Conservation (phyloP, 2,113 vertebrate genomes). For the Raphicerus campestris region DNA sequence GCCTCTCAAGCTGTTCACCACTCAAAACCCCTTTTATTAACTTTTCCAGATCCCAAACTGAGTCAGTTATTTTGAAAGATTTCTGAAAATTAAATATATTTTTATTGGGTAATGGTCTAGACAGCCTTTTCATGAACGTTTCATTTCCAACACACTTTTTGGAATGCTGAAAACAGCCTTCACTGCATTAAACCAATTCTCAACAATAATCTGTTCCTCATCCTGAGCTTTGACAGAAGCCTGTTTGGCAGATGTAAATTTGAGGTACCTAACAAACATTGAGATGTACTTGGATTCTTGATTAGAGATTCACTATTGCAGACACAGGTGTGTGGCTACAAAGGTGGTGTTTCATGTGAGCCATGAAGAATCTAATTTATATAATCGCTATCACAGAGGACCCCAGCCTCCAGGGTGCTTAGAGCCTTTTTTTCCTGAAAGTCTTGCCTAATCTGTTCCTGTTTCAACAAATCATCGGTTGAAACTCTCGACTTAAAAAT, state of each 20-base stretch:
- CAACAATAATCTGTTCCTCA: neutral
- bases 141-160: slow-evolving; percentile 15
- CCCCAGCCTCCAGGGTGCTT: neutral
- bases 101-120: neutral
- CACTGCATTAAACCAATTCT: neutral
- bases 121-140: neutral
- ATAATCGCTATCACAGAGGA: neutral
- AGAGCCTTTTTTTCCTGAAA: neutral
- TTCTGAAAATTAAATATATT: neutral
- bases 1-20: neutral
- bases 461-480: neutral
- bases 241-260: neutral
- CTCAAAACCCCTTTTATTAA: neutral
- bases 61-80: neutral
- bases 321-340: neutral
- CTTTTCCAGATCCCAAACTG: neutral
- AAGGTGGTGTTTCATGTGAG: neutral
- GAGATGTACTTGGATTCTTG: neutral
- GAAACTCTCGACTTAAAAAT: neutral
- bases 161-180: slow-evolving; percentile 9
- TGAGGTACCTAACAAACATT: neutral
- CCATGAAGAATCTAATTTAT: neutral
- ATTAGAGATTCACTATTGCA: neutral
- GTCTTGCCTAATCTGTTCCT: neutral
- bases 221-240: neutral